phyloP scores from a whole-genome alignment of 2,113 vertebrate species.

The Spea bombifrons region DNA sequence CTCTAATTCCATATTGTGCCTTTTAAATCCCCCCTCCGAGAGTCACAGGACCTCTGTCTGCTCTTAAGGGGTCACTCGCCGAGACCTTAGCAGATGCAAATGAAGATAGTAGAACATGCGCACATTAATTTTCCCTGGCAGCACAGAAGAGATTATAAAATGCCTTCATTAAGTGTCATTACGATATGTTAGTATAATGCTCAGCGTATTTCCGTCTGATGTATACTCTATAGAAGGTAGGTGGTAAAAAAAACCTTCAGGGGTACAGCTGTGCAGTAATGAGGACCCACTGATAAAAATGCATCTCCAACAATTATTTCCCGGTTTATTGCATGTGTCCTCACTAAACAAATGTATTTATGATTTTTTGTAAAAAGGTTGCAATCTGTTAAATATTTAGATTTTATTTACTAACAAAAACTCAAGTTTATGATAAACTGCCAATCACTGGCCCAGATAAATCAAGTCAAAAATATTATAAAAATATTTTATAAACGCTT shows the following conservation, averaged over 20 bases:
- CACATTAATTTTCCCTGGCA: slow-evolving; percentile 34
- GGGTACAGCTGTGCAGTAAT: slow-evolving; percentile 35
- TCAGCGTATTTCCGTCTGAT: slow-evolving; percentile 24
- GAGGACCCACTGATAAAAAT: slow-evolving; percentile 13
- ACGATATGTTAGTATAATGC: slow-evolving; percentile 13
- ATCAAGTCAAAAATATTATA: no score
- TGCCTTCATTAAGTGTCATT: slow-evolving; percentile 36
- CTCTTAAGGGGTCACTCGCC: slow-evolving; percentile 29
- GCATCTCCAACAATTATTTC: not conserved
- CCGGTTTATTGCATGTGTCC: not conserved
- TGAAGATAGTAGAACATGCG: slow-evolving; percentile 17
- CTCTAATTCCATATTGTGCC: slow-evolving; percentile 12
- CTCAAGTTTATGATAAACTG: no score
- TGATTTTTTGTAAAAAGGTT: no score
- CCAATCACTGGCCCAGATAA: no score
- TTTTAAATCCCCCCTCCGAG: not conserved
- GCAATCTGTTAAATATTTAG: no score
- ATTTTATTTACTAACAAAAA: no score
- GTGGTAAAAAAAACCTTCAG: slow-evolving; percentile 7
- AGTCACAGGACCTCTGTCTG: slow-evolving; percentile 27
- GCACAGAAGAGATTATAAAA: slow-evolving; percentile 13
- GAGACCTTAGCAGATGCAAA: slow-evolving; percentile 37
- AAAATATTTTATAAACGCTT: no score
- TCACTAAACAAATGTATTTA: no score
- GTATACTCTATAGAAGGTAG: not conserved